A percentile compares a stretch with the other conserved stretches of the same genome.
phyloP scores from a whole-genome alignment of 2,797 vertebrate species.

The Takifugu ocellatus region DNA sequence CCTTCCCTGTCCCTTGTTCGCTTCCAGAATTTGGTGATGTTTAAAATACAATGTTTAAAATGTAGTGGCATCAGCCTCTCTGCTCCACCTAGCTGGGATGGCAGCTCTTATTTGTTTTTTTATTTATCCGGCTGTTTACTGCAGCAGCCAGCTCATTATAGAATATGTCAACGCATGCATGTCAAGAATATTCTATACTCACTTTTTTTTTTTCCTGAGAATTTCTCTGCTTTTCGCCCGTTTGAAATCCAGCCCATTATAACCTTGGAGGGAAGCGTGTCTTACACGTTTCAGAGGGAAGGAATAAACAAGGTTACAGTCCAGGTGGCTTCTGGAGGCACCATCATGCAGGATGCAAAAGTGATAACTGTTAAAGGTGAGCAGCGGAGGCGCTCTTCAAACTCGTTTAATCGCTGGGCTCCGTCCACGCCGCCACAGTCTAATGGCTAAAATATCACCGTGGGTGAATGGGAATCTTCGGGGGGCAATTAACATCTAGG shows the following conservation, averaged over 20 bases:
- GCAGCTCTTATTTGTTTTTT: slow-evolving; percentile 44
- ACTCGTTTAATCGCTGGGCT: slow-evolving; percentile 55
- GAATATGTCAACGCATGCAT: slow-evolving; percentile 49
- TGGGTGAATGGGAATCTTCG: slow-evolving; percentile 47
- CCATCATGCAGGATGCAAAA: slow-evolving; percentile 90
- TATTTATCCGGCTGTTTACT: not conserved
- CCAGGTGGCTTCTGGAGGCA: slow-evolving; percentile 87
- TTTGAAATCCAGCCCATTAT: slow-evolving; percentile 85
- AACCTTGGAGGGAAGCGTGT: slow-evolving; percentile 91
- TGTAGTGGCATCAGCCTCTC: slow-evolving; percentile 9
- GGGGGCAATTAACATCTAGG: slow-evolving; percentile 68
- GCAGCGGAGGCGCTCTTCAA: slow-evolving; percentile 45
- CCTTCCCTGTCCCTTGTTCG: slow-evolving; percentile 23
- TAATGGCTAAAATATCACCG: slow-evolving; percentile 68
- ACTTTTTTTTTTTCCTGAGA: slow-evolving; percentile 31
- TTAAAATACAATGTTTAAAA: no score
- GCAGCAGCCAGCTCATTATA: slow-evolving; percentile 52
- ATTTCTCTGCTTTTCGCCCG: slow-evolving; percentile 28
- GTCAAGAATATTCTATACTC: slow-evolving; percentile 28
- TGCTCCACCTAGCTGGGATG: slow-evolving; percentile 21
- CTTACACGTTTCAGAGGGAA: slow-evolving; percentile 78
- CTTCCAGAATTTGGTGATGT: slow-evolving; percentile 7
- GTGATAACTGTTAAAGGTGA: slow-evolving; percentile 90
- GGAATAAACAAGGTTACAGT: slow-evolving; percentile 88
- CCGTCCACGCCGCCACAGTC: slow-evolving; percentile 28